Evolutionary conservation across 2,113 vertebrate genomes (phyloP).

Genomic region (Hippocampus barbouri): DNA sequence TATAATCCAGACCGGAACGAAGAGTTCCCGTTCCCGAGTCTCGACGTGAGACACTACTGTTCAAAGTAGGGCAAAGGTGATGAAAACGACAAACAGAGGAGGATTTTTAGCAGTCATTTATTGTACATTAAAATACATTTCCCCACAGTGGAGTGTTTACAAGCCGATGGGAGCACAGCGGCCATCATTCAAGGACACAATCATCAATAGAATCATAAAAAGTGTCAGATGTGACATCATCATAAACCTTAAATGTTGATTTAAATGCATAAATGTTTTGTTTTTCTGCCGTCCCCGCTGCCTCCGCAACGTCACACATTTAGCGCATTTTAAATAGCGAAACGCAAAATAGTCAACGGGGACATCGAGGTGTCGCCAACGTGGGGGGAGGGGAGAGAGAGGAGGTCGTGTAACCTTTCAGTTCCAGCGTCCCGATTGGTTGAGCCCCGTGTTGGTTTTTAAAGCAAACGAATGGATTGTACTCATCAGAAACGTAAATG

Average conservation of each 20-base stretch:
- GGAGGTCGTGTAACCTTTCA: background rate
- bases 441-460: background rate
- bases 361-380: constrained; percentile 16
- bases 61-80: background rate
- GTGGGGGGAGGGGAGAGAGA: background rate
- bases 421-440: background rate
- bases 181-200: constrained; percentile 62
- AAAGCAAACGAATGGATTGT: background rate
- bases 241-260: background rate
- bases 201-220: constrained; percentile 55
- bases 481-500: background rate
- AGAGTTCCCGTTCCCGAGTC: too few relatives aligned
- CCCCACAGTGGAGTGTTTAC: constrained; percentile 56
- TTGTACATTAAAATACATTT: constrained; percentile 68
- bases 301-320: constrained; percentile 34
- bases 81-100: constrained; percentile 11
- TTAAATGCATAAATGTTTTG: too few relatives aligned
- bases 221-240: constrained; percentile 50
- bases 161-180: constrained; percentile 51
- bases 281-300: constrained; percentile 24
- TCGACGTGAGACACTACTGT: background rate
- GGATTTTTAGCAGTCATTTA: constrained; percentile 60
- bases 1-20: background rate
- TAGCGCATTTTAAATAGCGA: constrained; percentile 32
- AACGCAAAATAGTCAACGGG: constrained; percentile 1